Evolutionary conservation across 2,888 invertebrate genomes (phyloP).

Genomic region (Melanostoma mellinum): DNA sequence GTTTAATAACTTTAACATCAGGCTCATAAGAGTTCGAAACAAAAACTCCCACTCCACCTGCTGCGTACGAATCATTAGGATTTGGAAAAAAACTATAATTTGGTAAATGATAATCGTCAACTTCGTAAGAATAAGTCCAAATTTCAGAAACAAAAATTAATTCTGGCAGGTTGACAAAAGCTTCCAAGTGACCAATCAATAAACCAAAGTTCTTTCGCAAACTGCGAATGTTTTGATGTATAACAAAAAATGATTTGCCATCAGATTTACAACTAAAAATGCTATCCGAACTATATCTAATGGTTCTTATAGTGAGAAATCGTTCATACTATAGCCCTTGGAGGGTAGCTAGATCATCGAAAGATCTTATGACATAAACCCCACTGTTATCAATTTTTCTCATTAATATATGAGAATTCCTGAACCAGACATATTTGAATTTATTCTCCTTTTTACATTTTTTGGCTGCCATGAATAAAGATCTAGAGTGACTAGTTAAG

Average conservation of each 20-base stretch:
- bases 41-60: too few species aligned
- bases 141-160: conserved; percentile 1
- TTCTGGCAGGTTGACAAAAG: background rate
- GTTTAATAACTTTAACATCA: too few species aligned
- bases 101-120: background rate
- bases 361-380: background rate
- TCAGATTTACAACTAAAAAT: background rate
- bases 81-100: background rate
- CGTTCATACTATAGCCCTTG: background rate
- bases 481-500: conserved; percentile 2
- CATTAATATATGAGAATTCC: background rate
- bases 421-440: conserved; percentile 1
- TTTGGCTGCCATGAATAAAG: conserved; percentile 23
- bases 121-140: background rate
- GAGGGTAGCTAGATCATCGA: background rate
- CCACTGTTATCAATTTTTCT: background rate
- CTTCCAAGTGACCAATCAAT: background rate
- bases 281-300: background rate
- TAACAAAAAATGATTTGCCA: background rate
- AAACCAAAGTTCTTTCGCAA: background rate
- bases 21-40: too few species aligned
- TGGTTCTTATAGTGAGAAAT: background rate
- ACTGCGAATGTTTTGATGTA: background rate
- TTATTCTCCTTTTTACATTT: conserved; percentile 19
- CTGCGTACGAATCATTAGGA: background rate